Percentiles rank a stretch among this genome's conserved stretches.
Evolutionary conservation across 1,140 invertebrate species (phyloP).

Genomic region (Drosophila murphyi): DNA sequence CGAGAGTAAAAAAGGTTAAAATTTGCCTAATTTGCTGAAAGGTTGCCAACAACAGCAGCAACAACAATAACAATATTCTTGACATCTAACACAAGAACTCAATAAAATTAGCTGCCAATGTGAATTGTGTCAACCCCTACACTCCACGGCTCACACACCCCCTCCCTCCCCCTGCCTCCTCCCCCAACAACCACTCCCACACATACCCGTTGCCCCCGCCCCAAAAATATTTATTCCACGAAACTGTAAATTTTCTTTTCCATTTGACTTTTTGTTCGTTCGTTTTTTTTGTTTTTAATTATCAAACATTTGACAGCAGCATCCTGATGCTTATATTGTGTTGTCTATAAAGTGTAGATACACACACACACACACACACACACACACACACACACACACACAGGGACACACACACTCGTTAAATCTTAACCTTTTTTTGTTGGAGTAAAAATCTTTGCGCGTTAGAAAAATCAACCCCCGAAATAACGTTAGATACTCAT

Average conservation of each 20-base stretch:
- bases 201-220: no score
- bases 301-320: conserved; percentile 77
- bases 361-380: conserved; percentile 39
- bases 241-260: conserved; percentile 58
- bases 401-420: neutral
- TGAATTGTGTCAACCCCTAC: conserved; percentile 23
- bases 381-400: conserved; percentile 9
- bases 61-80: conserved; percentile 14
- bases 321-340: conserved; percentile 75
- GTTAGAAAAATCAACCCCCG: conserved; percentile 64
- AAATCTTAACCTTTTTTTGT: conserved; percentile 63
- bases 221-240: conserved; percentile 3
- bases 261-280: conserved; percentile 26
- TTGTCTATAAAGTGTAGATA: conserved; percentile 46
- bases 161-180: neutral
- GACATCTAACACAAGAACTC: conserved; percentile 75
- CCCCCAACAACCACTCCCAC: no score
- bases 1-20: conserved; percentile 13
- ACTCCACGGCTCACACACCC: neutral
- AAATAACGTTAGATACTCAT: conserved; percentile 67
- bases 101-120: conserved; percentile 72
- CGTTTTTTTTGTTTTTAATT: conserved; percentile 61
- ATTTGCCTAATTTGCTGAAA: conserved; percentile 13
- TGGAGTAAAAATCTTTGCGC: conserved; percentile 34
- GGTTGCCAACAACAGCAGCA: neutral